Conservation (phyloP, 2,113 vertebrate genomes). For the Proterorhinus semilunaris region DNA sequence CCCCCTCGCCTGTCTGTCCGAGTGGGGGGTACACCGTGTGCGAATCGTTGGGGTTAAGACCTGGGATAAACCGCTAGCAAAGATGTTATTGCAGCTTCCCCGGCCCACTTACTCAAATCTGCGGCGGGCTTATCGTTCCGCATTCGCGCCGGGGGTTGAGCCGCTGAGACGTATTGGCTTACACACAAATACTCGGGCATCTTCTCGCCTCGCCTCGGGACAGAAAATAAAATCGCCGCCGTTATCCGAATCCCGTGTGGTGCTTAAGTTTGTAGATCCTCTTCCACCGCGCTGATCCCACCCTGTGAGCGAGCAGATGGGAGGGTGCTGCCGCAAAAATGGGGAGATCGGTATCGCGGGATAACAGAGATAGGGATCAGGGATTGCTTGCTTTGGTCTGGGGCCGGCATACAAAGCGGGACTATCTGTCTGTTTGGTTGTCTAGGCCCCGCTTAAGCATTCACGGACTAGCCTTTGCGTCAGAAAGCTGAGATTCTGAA, state of each 20-base stretch:
- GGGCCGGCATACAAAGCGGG: slow-evolving; percentile 50
- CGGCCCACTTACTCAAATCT: slow-evolving; percentile 55
- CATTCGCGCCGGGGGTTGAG: slow-evolving; percentile 7
- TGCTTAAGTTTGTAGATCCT: slow-evolving; percentile 42
- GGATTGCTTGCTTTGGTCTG: slow-evolving; percentile 62
- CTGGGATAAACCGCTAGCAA: slow-evolving; percentile 56
- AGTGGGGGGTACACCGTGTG: slow-evolving; percentile 18
- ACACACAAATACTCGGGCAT: slow-evolving; percentile 34
- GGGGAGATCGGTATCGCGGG: slow-evolving; percentile 72
- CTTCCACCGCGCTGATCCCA: slow-evolving; percentile 32
- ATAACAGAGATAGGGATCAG: slow-evolving; percentile 67
- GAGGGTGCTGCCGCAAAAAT: slow-evolving; percentile 71
- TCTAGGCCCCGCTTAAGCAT: slow-evolving; percentile 64
- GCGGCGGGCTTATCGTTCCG: slow-evolving; percentile 20
- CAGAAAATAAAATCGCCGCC: slow-evolving; percentile 50
- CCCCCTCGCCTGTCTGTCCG: background rate
- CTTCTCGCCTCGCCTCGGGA: slow-evolving; percentile 35
- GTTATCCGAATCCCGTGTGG: slow-evolving; percentile 57
- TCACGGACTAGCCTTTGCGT: slow-evolving; percentile 30
- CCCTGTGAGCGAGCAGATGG: slow-evolving; percentile 56
- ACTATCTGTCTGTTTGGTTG: slow-evolving; percentile 69
- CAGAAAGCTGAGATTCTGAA: too few relatives aligned
- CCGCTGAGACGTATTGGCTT: slow-evolving; percentile 32
- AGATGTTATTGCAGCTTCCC: slow-evolving; percentile 60
- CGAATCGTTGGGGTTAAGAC: slow-evolving; percentile 47